phyloP scores from a whole-genome alignment of 53 echinoderm and acorn worm species.

The Crossaster papposus region DNA sequence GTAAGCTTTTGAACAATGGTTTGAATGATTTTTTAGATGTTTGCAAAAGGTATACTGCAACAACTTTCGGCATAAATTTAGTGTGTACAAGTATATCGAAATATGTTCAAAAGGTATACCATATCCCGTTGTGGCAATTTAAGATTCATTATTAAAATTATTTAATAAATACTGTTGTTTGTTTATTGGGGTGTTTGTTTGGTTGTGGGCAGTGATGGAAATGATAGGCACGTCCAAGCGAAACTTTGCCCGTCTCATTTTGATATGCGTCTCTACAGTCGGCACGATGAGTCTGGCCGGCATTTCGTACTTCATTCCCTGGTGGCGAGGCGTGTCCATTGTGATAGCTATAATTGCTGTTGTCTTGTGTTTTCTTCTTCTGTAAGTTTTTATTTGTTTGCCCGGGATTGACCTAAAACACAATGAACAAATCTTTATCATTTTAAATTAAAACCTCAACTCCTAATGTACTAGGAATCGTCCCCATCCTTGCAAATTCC shows the following conservation, averaged over 20 bases:
- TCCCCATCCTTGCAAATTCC: too few relatives aligned
- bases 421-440: too few relatives aligned
- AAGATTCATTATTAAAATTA: not conserved
- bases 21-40: too few relatives aligned
- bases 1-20: too few relatives aligned
- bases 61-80: too few relatives aligned
- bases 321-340: not conserved
- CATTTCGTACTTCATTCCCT: not conserved
- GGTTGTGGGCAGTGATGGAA: not conserved
- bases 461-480: too few relatives aligned
- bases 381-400: not conserved
- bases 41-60: too few relatives aligned
- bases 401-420: not conserved
- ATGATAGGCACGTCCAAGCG: not conserved
- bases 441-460: too few relatives aligned
- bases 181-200: too few relatives aligned
- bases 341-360: not conserved
- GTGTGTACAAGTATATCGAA: too few relatives aligned
- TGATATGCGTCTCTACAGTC: not conserved
- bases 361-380: not conserved
- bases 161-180: not conserved
- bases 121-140: not conserved
- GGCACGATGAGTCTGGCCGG: not conserved
- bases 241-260: not conserved
- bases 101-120: too few relatives aligned